These are phyloP conservation scores for Dolichallabes microphthalmus DNA, from an alignment of 2,113 vertebrate species.

Conservation along the genomic window DNA sequence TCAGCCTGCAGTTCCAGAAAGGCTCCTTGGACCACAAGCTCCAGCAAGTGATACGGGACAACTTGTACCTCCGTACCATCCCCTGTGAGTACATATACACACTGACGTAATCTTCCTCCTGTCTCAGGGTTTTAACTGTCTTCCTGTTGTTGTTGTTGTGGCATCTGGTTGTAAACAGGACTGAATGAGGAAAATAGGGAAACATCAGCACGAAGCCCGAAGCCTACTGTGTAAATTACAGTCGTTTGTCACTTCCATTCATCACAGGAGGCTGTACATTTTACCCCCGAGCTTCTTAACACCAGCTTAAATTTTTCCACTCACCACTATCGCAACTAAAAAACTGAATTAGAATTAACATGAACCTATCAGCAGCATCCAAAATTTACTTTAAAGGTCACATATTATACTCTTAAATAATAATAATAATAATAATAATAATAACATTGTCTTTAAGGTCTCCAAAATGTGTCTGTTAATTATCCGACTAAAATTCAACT, in stretches of 20 bases:
- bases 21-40: slow-evolving; percentile 97
- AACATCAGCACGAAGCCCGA: neutral
- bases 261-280: neutral
- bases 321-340: no score
- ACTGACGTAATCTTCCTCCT: neutral
- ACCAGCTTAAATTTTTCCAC: neutral
- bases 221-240: neutral
- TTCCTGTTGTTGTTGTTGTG: neutral
- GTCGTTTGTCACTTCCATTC: neutral
- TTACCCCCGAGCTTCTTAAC: neutral
- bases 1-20: slow-evolving; percentile 99
- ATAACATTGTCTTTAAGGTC: no score
- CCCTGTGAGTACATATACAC: slow-evolving; percentile 85
- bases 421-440: no score
- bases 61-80: slow-evolving; percentile 96
- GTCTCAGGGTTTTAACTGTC: neutral
- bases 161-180: neutral
- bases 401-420: neutral
- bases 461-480: no score
- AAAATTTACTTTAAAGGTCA: neutral
- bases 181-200: neutral
- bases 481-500: no score
- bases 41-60: slow-evolving; percentile 98
- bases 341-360: neutral
- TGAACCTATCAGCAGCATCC: neutral